These are phyloP conservation scores for Pterobdella sp. DNA, from an alignment of 2,888 invertebrate genomes.

Conservation along the genomic window DNA sequence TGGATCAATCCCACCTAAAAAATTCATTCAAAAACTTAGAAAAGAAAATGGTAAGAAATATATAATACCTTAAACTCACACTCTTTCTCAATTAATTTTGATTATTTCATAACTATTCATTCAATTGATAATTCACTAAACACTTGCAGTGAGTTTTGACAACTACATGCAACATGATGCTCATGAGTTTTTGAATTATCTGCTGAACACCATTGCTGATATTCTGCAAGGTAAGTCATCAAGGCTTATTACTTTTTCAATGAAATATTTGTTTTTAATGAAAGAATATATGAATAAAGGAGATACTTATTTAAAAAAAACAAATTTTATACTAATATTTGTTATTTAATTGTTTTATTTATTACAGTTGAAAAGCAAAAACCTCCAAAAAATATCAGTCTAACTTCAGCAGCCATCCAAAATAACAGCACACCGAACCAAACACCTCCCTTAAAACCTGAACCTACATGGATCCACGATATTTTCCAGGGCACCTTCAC, in stretches of 20 bases:
- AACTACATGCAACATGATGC: constrained; percentile 99
- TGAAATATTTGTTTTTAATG: neutral
- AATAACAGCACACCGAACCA: constrained; percentile 12
- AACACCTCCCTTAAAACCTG: constrained; percentile 32
- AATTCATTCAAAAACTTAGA: constrained; percentile 92
- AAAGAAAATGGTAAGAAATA: constrained; percentile 87
- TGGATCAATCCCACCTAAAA: constrained; percentile 97
- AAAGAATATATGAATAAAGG: neutral
- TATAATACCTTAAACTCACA: neutral
- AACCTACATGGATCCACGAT: constrained; percentile 96
- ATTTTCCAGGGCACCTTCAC: constrained; percentile 99
- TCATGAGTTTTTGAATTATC: constrained; percentile 96
- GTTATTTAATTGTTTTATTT: neutral
- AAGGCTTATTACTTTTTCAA: neutral
- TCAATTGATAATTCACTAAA: neutral
- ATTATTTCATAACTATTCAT: neutral
- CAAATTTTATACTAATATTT: neutral
- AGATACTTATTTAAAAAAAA: neutral
- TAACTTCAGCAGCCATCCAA: neutral
- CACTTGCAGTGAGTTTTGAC: constrained; percentile 82
- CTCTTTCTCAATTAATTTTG: neutral
- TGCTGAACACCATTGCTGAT: constrained; percentile 66
- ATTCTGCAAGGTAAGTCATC: constrained; percentile 61
- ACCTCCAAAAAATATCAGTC: constrained; percentile 26
- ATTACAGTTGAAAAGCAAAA: constrained; percentile 45